These are phyloP conservation scores for Drosophila nikananu DNA, from an alignment of 1,140 invertebrate species.

Conservation along the genomic window DNA sequence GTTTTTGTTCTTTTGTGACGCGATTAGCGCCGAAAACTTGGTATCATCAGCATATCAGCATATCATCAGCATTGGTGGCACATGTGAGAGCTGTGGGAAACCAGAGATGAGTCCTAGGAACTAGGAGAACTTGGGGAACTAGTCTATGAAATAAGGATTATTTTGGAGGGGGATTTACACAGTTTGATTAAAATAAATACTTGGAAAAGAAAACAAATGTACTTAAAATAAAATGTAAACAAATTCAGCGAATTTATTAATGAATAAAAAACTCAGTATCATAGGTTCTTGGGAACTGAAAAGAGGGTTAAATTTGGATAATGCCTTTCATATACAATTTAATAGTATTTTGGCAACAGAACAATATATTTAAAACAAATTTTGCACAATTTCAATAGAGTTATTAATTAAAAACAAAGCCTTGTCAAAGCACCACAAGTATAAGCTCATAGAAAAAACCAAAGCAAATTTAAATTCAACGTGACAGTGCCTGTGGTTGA, in stretches of 20 bases:
- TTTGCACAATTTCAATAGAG: no score
- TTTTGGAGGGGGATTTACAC: neutral
- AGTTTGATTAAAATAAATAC: no score
- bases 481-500: neutral
- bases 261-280: no score
- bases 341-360: no score
- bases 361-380: no score
- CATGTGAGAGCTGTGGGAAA: neutral
- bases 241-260: no score
- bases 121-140: neutral
- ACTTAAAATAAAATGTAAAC: no score
- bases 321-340: no score
- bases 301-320: no score
- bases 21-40: slow-evolving; percentile 60
- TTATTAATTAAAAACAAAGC: no score
- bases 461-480: neutral
- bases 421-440: neutral
- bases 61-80: slow-evolving; percentile 13
- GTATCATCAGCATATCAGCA: slow-evolving; percentile 32
- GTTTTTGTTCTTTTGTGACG: slow-evolving; percentile 21
- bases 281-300: no score
- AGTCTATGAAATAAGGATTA: neutral
- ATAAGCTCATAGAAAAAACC: neutral
- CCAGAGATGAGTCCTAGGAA: neutral
- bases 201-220: no score